Conservation (phyloP, 2,113 vertebrate genomes). For the Thomomys bottae region DNA sequence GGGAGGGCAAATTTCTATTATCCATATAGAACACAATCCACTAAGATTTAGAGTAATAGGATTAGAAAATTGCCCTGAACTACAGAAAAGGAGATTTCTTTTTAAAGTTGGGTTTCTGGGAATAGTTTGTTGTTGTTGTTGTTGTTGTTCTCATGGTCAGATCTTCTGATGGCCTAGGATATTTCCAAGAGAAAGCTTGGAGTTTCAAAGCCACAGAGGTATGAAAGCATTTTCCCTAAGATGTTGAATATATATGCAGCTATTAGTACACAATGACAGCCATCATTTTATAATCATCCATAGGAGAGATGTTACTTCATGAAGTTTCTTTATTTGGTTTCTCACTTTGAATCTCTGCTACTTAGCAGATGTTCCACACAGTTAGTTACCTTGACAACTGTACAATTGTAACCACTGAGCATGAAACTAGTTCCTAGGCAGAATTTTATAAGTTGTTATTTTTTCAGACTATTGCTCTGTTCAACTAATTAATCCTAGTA, state of each 20-base stretch:
- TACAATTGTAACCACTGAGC: constrained; percentile 10
- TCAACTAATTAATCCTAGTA: constrained; percentile 32
- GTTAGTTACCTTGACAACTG: constrained; percentile 61
- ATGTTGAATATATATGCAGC: neutral
- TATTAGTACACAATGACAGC: neutral
- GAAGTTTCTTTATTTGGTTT: neutral
- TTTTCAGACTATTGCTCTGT: neutral
- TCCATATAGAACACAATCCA: neutral
- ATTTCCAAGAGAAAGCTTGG: neutral
- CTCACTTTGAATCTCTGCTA: neutral
- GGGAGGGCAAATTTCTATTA: neutral
- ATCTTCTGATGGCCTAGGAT: neutral
- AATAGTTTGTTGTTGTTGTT: neutral
- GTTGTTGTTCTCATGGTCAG: neutral
- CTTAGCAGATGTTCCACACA: constrained; percentile 11
- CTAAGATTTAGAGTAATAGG: neutral
- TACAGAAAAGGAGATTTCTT: neutral
- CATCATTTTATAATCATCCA: neutral
- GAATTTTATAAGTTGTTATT: neutral
- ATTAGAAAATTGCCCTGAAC: neutral
- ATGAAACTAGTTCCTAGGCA: constrained; percentile 39
- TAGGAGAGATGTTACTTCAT: neutral
- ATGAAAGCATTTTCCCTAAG: neutral
- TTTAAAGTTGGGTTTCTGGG: neutral
- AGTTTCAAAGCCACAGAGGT: neutral